Base-by-base conservation (phyloP, 2,888 invertebrate species). In the Limulus polyphemus region DNA sequence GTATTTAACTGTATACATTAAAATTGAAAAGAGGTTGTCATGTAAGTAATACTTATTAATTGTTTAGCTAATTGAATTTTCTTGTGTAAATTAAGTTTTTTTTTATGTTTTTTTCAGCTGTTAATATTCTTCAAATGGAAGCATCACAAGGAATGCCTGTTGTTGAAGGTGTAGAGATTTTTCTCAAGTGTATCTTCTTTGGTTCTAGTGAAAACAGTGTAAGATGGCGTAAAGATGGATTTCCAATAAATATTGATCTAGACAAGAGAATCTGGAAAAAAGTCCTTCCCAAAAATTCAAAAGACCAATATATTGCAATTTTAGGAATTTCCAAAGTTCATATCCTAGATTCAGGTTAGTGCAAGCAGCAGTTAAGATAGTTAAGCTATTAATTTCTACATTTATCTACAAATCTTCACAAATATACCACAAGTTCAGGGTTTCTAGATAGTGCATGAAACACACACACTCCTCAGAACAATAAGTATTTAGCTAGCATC, bases 281-380 rank as follows among this genome's bases (percentile, higher is more conserved):
- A 10, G 58, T 62, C 10, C 58, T 65, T 11, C 67, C 67, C 1
- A 65, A 65, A 52, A 67, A 67, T 32, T 68, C 68, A 16, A 63
- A 61, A 12, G 67, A 67, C 47, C 65, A 80, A 69, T 81, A 81
- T 72, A 86, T 85, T 70, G 85, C 87, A 0, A 79, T 87, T 49
- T 77, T 90, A 67, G 85, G 84, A 0, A 82, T 90, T 60, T 83
- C 84, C 13, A 83, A 83, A 67, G 85, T 87, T 0, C 82, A 82
- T 64, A 77, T 79, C 32, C 79, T 84, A 49, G 90, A 91, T 72
- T 83, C 84, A 32, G 90, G 90, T 65, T 47, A 57, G 11, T n/a
- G 11, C 32, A 32, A 32, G 32, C 3, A 32, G 32, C 32, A 32
- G 7, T 32, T 3, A 32, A 32, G 7, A 32, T 32, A 32, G 32